Percentiles rank a stretch among this genome's conserved stretches.
These are phyloP conservation scores for Agonopterix subpropinquella DNA, from an alignment of 2,888 invertebrate genomes.

Conservation along the genomic window DNA sequence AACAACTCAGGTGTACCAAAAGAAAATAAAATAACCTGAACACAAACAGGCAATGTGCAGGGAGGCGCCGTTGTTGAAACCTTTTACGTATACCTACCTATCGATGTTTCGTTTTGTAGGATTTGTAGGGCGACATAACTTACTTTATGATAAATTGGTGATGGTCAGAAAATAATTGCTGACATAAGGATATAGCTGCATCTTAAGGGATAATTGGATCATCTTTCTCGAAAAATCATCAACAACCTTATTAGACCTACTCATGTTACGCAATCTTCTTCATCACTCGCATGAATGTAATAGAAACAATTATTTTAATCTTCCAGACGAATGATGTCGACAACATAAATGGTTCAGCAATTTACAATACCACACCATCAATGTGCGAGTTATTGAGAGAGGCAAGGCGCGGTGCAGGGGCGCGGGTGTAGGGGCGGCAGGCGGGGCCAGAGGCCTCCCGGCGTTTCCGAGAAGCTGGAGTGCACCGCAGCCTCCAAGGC, in stretches of 20 bases:
- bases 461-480: conserved; percentile 62
- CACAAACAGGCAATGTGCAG: conserved; percentile 44
- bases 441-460: conserved; percentile 16
- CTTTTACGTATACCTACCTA: too few relatives aligned
- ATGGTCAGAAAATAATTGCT: too few relatives aligned
- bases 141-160: too few relatives aligned
- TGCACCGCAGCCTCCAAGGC: conserved; percentile 40
- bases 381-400: not conserved
- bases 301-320: too few relatives aligned
- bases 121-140: too few relatives aligned
- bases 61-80: conserved; percentile 36
- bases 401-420: conserved; percentile 15
- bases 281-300: too few relatives aligned
- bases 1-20: conserved; percentile 70
- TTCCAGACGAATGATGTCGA: not conserved
- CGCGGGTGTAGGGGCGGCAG: conserved; percentile 26
- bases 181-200: too few relatives aligned
- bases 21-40: conserved; percentile 55
- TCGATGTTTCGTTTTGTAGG: too few relatives aligned
- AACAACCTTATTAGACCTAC: too few relatives aligned
- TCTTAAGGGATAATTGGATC: too few relatives aligned
- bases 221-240: too few relatives aligned
- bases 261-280: too few relatives aligned
- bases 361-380: not conserved
- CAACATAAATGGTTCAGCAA: not conserved